Conservation (phyloP, 2,888 invertebrate genomes). For the Eupithecia subfuscata region DNA sequence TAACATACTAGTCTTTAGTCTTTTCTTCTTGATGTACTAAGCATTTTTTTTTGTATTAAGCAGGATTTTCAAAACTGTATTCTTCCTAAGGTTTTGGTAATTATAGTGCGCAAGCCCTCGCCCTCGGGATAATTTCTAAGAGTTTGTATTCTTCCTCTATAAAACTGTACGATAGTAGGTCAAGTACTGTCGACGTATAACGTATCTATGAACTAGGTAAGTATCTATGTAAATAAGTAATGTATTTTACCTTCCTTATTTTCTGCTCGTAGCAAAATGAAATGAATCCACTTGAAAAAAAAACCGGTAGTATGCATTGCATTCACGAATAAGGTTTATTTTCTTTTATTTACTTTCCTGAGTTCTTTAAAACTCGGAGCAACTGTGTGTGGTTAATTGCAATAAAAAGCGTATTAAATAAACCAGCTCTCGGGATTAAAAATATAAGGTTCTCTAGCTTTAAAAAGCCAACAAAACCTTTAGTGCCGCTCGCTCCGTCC, state of each 20-base stretch:
- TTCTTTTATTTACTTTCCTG: background rate
- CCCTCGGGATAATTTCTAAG: too few species aligned
- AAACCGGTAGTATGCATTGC: background rate
- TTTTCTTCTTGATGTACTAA: too few species aligned
- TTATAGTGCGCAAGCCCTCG: too few species aligned
- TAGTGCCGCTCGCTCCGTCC: constrained; percentile 26
- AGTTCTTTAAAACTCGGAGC: background rate
- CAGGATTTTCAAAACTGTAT: background rate
- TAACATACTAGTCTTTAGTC: too few species aligned
- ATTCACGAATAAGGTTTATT: background rate
- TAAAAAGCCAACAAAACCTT: constrained; percentile 16
- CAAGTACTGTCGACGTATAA: background rate
- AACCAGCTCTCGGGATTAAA: constrained; percentile 5
- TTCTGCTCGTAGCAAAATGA: background rate
- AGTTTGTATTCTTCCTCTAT: background rate
- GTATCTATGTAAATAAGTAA: background rate
- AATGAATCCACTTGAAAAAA: background rate
- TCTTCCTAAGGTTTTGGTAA: too few species aligned
- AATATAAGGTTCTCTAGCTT: background rate
- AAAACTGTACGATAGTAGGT: background rate
- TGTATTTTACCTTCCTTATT: background rate
- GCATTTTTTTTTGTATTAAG: too few species aligned
- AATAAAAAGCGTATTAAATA: background rate
- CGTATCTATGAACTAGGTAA: background rate
- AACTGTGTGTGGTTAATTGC: constrained; percentile 2